Conservation (phyloP, 2,797 vertebrate genomes). For the Acanthiza pusilla region DNA sequence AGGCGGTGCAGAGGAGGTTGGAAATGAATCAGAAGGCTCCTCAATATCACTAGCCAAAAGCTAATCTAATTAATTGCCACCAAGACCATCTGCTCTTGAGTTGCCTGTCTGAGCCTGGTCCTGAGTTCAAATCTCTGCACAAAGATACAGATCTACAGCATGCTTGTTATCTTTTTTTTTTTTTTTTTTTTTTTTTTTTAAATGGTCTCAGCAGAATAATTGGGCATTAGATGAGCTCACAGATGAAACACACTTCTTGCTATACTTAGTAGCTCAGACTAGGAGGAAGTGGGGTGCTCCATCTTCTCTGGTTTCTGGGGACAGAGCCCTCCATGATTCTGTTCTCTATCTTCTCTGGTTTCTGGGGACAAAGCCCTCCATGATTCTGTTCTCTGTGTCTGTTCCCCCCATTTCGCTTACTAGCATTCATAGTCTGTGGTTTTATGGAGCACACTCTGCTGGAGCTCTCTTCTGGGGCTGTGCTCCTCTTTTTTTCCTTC, state of each 20-base stretch:
- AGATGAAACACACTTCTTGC: background rate
- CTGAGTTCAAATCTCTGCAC: background rate
- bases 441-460: fast-evolving
- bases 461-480: background rate
- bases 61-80: background rate
- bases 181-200: too few relatives aligned
- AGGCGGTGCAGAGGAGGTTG: background rate
- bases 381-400: background rate
- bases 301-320: background rate
- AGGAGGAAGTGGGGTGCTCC: background rate
- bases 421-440: background rate
- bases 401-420: background rate
- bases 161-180: background rate
- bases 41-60: background rate
- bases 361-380: background rate
- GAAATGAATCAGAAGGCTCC: background rate
- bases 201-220: background rate
- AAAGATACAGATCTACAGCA: background rate
- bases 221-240: background rate
- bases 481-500: too few relatives aligned
- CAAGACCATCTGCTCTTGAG: background rate
- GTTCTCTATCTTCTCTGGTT: background rate
- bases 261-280: background rate
- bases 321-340: background rate
- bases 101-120: background rate